Evolutionary conservation across 2,113 vertebrate species (phyloP).

Genomic region (Myodes glareolus): DNA sequence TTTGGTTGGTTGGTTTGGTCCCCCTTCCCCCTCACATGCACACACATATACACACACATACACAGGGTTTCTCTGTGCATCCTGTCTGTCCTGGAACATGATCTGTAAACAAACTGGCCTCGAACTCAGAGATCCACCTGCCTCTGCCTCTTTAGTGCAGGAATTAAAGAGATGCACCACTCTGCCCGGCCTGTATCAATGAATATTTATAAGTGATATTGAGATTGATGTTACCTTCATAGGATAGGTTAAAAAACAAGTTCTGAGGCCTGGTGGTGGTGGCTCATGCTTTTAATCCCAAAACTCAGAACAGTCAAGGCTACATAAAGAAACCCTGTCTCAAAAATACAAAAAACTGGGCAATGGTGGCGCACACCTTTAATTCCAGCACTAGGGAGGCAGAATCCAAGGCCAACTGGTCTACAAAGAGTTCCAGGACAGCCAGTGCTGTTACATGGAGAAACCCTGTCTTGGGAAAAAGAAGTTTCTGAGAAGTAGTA

Average conservation of each 20-base stretch:
- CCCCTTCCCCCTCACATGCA: background rate
- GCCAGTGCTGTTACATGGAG: background rate
- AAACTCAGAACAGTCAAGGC: background rate
- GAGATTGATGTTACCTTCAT: background rate
- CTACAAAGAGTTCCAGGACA: too few species aligned
- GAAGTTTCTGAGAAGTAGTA: background rate
- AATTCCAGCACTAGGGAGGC: too few species aligned
- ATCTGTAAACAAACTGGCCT: background rate
- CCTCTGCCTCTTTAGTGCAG: background rate
- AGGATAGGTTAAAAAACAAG: background rate
- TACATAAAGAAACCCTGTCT: background rate
- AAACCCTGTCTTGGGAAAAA: background rate
- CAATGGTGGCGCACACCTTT: too few species aligned
- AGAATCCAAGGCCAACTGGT: too few species aligned
- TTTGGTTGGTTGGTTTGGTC: background rate
- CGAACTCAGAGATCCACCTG: background rate
- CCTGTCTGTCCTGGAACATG: background rate
- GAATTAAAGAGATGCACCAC: background rate
- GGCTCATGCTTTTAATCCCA: background rate
- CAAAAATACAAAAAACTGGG: too few species aligned
- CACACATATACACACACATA: background rate
- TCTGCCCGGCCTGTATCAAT: background rate
- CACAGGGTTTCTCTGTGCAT: background rate
- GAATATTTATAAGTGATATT: background rate
- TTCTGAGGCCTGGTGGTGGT: background rate